A percentile compares a stretch with the other conserved stretches of the same genome.
Conservation (phyloP, 2,888 invertebrate species). For the Hylaea fasciaria region DNA sequence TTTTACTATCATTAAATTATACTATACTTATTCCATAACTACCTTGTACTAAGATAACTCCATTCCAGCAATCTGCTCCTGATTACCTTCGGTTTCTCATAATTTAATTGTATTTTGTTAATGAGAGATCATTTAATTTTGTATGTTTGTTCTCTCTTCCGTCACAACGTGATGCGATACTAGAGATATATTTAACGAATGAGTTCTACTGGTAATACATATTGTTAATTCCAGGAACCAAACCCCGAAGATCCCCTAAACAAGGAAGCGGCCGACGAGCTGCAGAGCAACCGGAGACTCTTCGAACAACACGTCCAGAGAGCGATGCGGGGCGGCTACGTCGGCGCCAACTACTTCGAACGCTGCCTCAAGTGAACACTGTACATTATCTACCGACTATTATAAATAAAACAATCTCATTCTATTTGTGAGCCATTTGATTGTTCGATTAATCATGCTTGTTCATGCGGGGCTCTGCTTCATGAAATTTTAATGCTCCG, state of each 20-base stretch:
- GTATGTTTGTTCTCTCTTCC: neutral
- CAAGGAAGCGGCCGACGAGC: constrained; percentile 98
- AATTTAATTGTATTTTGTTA: no score
- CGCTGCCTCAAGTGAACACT: constrained; percentile 95
- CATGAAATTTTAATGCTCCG: neutral
- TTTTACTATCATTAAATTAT: no score
- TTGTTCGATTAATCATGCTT: constrained; percentile 15
- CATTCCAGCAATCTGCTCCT: no score
- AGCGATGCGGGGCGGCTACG: constrained; percentile 98
- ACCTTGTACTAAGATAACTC: no score
- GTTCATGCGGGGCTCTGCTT: constrained; percentile 1
- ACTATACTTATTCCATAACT: no score
- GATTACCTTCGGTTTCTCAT: no score
- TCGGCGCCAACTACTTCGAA: constrained; percentile 97
- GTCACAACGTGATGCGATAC: no score
- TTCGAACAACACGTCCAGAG: constrained; percentile 98
- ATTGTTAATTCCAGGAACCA: constrained; percentile 89
- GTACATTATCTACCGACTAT: constrained; percentile 66
- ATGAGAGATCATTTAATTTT: no score
- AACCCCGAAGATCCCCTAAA: constrained; percentile 99
- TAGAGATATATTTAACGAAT: no score
- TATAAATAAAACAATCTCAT: constrained; percentile 80
- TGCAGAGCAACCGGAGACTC: constrained; percentile 95
- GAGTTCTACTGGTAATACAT: no score
- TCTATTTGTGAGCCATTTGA: constrained; percentile 61